A percentile compares a stretch with the other conserved stretches of the same genome.
phyloP scores from a whole-genome alignment of 2,888 invertebrate genomes.

The Papilio elwesi region DNA sequence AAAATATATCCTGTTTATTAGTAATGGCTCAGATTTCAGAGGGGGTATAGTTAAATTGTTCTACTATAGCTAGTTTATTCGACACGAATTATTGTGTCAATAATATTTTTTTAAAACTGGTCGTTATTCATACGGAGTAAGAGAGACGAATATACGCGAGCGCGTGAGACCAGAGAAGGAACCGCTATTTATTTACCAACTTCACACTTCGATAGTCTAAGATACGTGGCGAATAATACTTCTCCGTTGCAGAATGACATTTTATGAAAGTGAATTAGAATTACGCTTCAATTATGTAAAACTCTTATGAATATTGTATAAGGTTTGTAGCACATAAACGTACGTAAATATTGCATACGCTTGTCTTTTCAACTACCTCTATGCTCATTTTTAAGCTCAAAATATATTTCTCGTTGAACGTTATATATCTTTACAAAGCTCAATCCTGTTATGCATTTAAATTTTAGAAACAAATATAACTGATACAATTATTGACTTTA shows the following conservation, averaged over 20 bases:
- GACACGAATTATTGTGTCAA: slow-evolving; percentile 2
- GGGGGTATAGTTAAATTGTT: background rate
- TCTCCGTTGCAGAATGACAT: slow-evolving; percentile 34
- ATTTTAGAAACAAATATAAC: slow-evolving; percentile 12
- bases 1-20: no score
- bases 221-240: slow-evolving; percentile 10
- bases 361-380: slow-evolving; percentile 67
- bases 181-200: background rate
- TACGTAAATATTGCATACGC: slow-evolving; percentile 49
- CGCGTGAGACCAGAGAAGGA: background rate
- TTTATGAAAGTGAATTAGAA: slow-evolving; percentile 54
- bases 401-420: slow-evolving; percentile 49
- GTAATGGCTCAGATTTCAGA: background rate
- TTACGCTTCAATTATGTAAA: slow-evolving; percentile 69
- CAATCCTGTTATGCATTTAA: slow-evolving; percentile 43
- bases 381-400: slow-evolving; percentile 51
- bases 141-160: background rate
- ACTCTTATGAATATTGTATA: slow-evolving; percentile 74
- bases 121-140: background rate
- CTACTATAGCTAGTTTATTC: background rate
- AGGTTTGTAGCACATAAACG: slow-evolving; percentile 56
- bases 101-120: background rate
- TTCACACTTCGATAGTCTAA: background rate
- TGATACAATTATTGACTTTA: background rate
- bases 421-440: slow-evolving; percentile 49